A percentile compares a stretch with the other conserved stretches of the same genome.
Conservation (phyloP, 2,888 invertebrate species). For the Tenthredo scrophulariae region DNA sequence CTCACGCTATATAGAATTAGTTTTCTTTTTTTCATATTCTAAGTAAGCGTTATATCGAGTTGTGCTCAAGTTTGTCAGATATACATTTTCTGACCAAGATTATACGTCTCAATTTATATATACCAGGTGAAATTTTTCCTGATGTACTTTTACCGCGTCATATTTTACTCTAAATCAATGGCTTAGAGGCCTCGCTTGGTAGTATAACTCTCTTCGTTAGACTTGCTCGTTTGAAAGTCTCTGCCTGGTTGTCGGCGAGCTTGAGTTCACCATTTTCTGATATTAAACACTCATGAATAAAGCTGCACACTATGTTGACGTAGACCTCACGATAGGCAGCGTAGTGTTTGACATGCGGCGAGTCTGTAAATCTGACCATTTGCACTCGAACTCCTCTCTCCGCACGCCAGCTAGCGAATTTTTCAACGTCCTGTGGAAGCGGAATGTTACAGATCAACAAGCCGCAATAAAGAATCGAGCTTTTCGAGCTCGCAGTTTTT, state of each 20-base stretch:
- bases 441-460: constrained; percentile 26
- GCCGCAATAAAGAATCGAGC: not conserved
- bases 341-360: constrained; percentile 88
- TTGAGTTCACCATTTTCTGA: constrained; percentile 57
- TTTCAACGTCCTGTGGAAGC: constrained; percentile 82
- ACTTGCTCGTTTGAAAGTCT: constrained; percentile 57
- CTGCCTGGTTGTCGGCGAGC: constrained; percentile 55
- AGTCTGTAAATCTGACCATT: constrained; percentile 84
- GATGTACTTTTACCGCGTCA: not conserved
- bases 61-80: constrained; percentile 44
- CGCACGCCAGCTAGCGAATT: constrained; percentile 82
- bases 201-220: constrained; percentile 70
- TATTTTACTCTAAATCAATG: constrained; percentile 43
- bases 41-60: constrained; percentile 36
- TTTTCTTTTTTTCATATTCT: constrained; percentile 12
- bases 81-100: constrained; percentile 34
- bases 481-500: not conserved
- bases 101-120: constrained; percentile 19
- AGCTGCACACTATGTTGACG: constrained; percentile 81
- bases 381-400: constrained; percentile 83
- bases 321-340: constrained; percentile 83
- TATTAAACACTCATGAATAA: constrained; percentile 81
- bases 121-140: not conserved
- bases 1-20: constrained; percentile 12
- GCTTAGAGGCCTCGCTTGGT: constrained; percentile 65